Base-by-base conservation (phyloP, 2,797 vertebrate species). In the Gymnothorax reevesii region DNA sequence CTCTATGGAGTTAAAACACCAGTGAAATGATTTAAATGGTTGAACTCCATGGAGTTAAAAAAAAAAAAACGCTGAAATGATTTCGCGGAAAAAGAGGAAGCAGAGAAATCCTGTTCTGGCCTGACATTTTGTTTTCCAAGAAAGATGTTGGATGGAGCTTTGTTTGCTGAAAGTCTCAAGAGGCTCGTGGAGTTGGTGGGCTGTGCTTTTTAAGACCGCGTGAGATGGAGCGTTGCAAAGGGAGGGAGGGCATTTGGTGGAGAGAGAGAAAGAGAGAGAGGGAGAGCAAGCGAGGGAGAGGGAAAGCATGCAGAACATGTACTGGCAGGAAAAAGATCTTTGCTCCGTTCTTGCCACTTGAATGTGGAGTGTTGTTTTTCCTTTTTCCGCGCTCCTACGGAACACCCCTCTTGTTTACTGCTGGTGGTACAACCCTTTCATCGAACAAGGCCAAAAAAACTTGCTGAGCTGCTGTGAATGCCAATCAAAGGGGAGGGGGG, bases 381-480 rank as follows among this genome's bases (percentile, higher is more conserved):
- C 88, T 92, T 77, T 89, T 49, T 75, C 5, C 27, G 33, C 60
- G 82, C 7, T 6, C 15, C 6, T 42, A n/a, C 13, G 3, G 64
- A 52, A 86, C 94, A 89, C 88, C 91, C 85, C 88, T 90, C 89
- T 89, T 85, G 90, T 90, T 89, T 89, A 86, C 64, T 55, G 88
- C 92, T 84, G 92, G 91, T 96, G 95, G 95, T 95, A 93, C 88
- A 80, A 91, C 83, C 92, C 93, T 7, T 90, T 95, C 93, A 95
- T 95, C 93, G 94, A 95, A 96, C 95, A 94, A 94, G 94, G 92
- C 95, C 95, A 95, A 95, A 79, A 75, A 94, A 97, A 97, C 94
- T 95, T 89, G 25, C 91, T 88, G 90, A 91, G 89, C 93, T 94
- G 91, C 95, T 95, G 94, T 88, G 94, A 93, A 90, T 95, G 95